These are phyloP conservation scores for Tragelaphus strepsiceros DNA, from an alignment of 2,113 vertebrate genomes.

Conservation along the genomic window DNA sequence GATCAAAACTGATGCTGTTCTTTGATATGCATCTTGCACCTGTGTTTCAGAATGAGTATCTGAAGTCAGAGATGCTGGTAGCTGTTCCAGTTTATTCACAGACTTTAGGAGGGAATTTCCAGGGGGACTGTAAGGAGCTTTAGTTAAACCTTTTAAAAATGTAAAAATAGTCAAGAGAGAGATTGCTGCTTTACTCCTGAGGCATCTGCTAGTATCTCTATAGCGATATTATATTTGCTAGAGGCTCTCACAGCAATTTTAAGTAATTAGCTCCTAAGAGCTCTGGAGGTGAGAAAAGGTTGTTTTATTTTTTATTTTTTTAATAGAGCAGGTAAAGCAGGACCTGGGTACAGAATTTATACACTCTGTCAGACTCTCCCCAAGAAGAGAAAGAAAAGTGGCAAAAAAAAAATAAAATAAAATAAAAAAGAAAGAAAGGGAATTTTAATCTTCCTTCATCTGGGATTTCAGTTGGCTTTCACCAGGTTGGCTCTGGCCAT, in stretches of 20 bases:
- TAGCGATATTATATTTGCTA: background rate
- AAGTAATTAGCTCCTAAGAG: background rate
- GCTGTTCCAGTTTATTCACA: constrained; percentile 8
- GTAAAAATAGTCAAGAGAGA: background rate
- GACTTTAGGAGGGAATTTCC: constrained; percentile 19
- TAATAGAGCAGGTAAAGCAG: background rate
- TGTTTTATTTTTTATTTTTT: background rate
- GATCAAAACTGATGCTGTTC: background rate
- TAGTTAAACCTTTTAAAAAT: constrained; percentile 36
- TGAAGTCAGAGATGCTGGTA: background rate
- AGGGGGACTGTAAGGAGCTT: background rate
- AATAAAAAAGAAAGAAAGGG: background rate
- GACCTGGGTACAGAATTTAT: background rate
- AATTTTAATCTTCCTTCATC: background rate
- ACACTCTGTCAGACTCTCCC: background rate
- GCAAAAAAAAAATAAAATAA: background rate
- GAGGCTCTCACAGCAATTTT: background rate
- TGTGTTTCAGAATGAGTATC: background rate
- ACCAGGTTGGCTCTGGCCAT: background rate
- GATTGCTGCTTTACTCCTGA: background rate
- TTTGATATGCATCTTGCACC: background rate
- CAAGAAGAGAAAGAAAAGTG: background rate
- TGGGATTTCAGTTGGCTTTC: background rate
- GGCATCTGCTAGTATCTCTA: background rate
- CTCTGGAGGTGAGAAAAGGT: background rate